Percentiles rank a stretch among this genome's conserved stretches.
phyloP scores from a whole-genome alignment of 2,113 vertebrate species.

The Accipiter cooperii region DNA sequence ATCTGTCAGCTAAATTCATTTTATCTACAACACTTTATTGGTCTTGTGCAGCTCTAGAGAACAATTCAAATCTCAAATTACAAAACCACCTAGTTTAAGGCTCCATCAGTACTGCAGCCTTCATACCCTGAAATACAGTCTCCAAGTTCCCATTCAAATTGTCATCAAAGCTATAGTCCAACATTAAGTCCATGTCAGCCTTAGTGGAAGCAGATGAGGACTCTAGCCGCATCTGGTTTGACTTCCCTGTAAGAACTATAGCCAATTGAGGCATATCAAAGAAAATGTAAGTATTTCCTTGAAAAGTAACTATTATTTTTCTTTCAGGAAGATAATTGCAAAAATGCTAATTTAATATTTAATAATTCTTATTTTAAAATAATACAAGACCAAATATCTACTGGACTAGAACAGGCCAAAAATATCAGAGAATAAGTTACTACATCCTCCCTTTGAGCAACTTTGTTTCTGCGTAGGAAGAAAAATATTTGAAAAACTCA shows the following conservation, averaged over 20 bases:
- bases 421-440: neutral
- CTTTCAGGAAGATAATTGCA: neutral
- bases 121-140: conserved; percentile 25
- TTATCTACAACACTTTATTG: conserved; percentile 25
- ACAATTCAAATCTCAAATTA: conserved; percentile 53
- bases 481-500: neutral
- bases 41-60: conserved; percentile 33
- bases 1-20: conserved; percentile 47
- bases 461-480: neutral
- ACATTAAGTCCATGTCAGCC: conserved; percentile 34
- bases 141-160: conserved; percentile 57
- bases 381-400: neutral
- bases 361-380: neutral
- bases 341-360: neutral
- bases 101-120: conserved; percentile 9
- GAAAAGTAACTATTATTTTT: neutral
- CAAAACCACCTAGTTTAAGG: conserved; percentile 40
- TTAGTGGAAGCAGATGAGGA: conserved; percentile 61
- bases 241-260: conserved; percentile 24
- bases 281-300: conserved; percentile 6
- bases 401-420: neutral
- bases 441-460: neutral
- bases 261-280: conserved; percentile 18
- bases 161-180: conserved; percentile 55
- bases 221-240: conserved; percentile 31